Percentiles rank a stretch among this genome's conserved stretches.
phyloP scores from a whole-genome alignment of 2,888 invertebrate species.

The Macaria liturata region DNA sequence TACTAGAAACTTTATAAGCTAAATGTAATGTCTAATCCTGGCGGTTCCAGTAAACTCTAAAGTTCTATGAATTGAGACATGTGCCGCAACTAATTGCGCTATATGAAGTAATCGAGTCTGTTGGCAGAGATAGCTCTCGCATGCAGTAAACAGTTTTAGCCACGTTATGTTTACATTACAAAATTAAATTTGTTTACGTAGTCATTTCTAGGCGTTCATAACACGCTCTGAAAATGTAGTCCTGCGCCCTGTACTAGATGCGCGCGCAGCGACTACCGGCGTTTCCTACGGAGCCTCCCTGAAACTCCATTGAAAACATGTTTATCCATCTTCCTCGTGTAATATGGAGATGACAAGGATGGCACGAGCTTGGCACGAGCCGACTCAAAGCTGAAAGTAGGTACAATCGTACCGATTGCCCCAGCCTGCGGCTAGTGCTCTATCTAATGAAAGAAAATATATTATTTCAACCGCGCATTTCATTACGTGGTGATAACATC shows the following conservation, averaged over 20 bases:
- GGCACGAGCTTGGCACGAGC: slow-evolving; percentile 13
- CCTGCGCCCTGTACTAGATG: slow-evolving; percentile 77
- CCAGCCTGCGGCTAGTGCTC: neutral
- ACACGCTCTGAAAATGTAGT: slow-evolving; percentile 57
- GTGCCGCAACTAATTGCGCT: neutral
- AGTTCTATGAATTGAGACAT: too few relatives aligned
- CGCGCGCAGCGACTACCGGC: slow-evolving; percentile 69
- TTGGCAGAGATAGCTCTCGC: slow-evolving; percentile 4
- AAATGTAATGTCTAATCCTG: too few relatives aligned
- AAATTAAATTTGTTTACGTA: slow-evolving; percentile 24
- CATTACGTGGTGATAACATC: slow-evolving; percentile 9
- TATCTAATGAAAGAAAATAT: slow-evolving; percentile 17
- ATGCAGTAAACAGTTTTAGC: slow-evolving; percentile 2
- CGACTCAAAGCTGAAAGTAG: slow-evolving; percentile 17
- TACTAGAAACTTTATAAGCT: too few relatives aligned
- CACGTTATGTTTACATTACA: neutral
- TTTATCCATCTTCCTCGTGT: slow-evolving; percentile 40
- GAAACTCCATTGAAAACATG: slow-evolving; percentile 46
- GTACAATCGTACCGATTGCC: slow-evolving; percentile 23
- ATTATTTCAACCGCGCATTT: slow-evolving; percentile 17
- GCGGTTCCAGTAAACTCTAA: too few relatives aligned
- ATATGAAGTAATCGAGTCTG: neutral
- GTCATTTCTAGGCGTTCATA: slow-evolving; percentile 64
- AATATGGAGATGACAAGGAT: slow-evolving; percentile 29
- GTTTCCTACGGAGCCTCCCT: slow-evolving; percentile 52